Evolutionary conservation across 2,888 invertebrate genomes (phyloP).

Genomic region (Agapetus fuscipes): DNA sequence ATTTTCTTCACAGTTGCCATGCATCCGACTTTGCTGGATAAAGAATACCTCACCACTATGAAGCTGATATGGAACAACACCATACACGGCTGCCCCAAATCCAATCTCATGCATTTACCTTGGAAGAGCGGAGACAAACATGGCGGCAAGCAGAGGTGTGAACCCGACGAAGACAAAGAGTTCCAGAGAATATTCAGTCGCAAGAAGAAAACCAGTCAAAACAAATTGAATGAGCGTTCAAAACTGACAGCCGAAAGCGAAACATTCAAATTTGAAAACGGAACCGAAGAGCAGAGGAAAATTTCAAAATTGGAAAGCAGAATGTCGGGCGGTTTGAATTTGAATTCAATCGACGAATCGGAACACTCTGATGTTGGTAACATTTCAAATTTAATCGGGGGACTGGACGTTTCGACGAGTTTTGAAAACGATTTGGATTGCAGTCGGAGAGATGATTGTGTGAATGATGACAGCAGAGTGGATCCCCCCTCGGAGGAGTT

Average conservation of each 20-base stretch:
- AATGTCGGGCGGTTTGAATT: no score
- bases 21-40: slow-evolving; percentile 29
- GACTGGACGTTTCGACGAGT: background rate
- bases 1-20: slow-evolving; percentile 30
- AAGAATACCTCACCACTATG: slow-evolving; percentile 28
- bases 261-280: no score
- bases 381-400: no score
- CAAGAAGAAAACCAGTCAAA: background rate
- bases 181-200: slow-evolving; percentile 2
- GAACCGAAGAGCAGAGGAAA: no score
- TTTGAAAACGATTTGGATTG: background rate
- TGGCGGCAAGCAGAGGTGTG: slow-evolving; percentile 23
- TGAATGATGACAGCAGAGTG: no score
- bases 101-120: slow-evolving; percentile 3
- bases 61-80: slow-evolving; percentile 33
- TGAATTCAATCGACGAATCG: background rate
- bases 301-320: no score
- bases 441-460: background rate
- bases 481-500: slow-evolving; percentile 20
- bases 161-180: slow-evolving; percentile 2
- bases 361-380: no score
- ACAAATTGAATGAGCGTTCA: background rate
- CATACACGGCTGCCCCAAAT: slow-evolving; percentile 26
- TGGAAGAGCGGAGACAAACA: slow-evolving; percentile 25
- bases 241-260: background rate